phyloP scores from a whole-genome alignment of 2,797 vertebrate species.

The Astyanax mexicanus region DNA sequence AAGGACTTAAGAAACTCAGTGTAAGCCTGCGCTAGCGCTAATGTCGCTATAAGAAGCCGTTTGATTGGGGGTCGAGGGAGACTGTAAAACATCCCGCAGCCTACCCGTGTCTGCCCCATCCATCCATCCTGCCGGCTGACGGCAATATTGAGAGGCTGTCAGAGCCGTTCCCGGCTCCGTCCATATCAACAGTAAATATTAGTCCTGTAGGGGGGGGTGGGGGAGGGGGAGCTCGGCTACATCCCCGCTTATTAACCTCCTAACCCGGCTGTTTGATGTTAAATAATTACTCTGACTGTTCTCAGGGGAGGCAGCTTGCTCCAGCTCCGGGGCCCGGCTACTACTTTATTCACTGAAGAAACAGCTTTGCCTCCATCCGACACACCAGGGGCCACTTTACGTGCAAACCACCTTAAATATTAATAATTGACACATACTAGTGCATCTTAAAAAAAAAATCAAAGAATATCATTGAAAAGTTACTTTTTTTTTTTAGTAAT shows the following conservation, averaged over 20 bases:
- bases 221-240: conserved; percentile 55
- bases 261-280: conserved; percentile 72
- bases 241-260: conserved; percentile 72
- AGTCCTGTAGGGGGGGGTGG: conserved; percentile 59
- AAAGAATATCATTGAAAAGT: no score
- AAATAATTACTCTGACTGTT: conserved; percentile 71
- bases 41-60: conserved; percentile 47
- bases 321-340: conserved; percentile 44
- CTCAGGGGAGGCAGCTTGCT: conserved; percentile 48
- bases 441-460: no score
- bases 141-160: conserved; percentile 75
- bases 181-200: conserved; percentile 74
- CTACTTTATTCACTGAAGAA: conserved; percentile 5
- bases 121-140: conserved; percentile 68
- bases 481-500: no score
- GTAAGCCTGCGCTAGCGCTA: conserved; percentile 43
- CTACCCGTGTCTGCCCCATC: conserved; percentile 68
- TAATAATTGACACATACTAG: no score
- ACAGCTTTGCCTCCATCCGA: background rate
- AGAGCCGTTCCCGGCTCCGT: conserved; percentile 65
- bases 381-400: conserved; percentile 7
- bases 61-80: conserved; percentile 70
- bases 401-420: background rate
- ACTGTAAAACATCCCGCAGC: conserved; percentile 73
- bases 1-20: no score